These are phyloP conservation scores for Pardosa pseudoannulata DNA, from an alignment of 2,888 invertebrate species.

Conservation along the genomic window DNA sequence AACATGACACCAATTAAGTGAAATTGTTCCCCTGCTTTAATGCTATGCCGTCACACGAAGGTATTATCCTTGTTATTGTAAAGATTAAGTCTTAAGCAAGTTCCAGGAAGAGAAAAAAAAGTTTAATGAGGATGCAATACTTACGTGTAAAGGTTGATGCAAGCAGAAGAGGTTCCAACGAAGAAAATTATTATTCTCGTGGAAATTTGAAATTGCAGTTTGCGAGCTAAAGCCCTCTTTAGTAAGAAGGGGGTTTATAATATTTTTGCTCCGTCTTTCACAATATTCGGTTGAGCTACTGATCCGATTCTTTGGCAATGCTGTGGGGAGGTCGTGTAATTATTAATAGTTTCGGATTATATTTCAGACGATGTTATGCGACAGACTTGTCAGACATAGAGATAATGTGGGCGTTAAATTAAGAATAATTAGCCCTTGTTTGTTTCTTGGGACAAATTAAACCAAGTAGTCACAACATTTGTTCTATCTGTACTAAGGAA, in stretches of 20 bases:
- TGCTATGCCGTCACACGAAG: not conserved
- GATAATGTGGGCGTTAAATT: too few relatives aligned
- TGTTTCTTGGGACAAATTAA: too few relatives aligned
- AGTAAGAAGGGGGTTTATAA: not conserved
- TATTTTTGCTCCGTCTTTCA: not conserved
- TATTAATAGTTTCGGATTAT: not conserved
- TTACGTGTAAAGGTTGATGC: not conserved
- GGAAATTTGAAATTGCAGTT: not conserved
- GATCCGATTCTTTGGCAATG: not conserved
- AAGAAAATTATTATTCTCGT: not conserved
- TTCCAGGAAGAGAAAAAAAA: conserved; percentile 3
- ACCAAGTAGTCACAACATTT: too few relatives aligned
- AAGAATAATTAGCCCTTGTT: too few relatives aligned
- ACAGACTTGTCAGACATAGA: too few relatives aligned
- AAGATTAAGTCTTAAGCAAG: conserved; percentile 15
- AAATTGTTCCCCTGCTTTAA: not conserved
- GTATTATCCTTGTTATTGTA: conserved; percentile 19
- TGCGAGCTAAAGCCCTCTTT: not conserved
- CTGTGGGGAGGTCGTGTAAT: not conserved
- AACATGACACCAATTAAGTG: conserved; percentile 14
- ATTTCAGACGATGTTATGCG: too few relatives aligned
- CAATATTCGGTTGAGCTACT: not conserved
- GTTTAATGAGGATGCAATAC: conserved; percentile 10
- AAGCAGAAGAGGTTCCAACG: not conserved
- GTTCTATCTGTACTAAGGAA: too few relatives aligned